Percentiles rank a stretch among this genome's conserved stretches.
Evolutionary conservation across 2,888 invertebrate genomes (phyloP).

Genomic region (Heteromurus nitidus): DNA sequence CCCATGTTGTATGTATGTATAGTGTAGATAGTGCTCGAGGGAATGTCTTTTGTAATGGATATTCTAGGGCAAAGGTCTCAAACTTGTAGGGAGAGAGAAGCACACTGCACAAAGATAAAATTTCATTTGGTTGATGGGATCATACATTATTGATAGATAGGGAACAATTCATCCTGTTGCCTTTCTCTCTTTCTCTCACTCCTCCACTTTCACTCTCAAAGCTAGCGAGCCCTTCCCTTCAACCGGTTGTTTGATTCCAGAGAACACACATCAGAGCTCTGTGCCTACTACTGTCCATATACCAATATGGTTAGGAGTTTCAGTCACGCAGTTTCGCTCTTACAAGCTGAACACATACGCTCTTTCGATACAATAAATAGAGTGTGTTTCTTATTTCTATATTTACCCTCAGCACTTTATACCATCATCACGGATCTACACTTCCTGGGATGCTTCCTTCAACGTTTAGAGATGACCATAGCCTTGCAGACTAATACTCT

Average conservation of each 20-base stretch:
- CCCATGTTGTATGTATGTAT: too few relatives aligned
- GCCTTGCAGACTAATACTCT: too few relatives aligned
- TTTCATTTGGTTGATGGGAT: constrained; percentile 62
- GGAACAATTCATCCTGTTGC: constrained; percentile 55
- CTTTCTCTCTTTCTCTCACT: constrained; percentile 2
- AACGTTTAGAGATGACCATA: too few relatives aligned
- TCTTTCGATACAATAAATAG: neutral
- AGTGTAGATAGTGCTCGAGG: constrained; percentile 28
- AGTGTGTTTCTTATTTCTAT: constrained; percentile 4
- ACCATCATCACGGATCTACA: neutral
- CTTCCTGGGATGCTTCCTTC: too few relatives aligned
- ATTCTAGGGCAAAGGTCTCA: constrained; percentile 43
- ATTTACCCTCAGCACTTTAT: neutral
- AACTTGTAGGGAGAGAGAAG: constrained; percentile 20
- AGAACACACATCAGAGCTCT: neutral
- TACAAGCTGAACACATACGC: neutral
- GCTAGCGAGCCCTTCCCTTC: constrained; percentile 29
- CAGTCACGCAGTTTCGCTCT: neutral
- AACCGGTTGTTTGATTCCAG: neutral
- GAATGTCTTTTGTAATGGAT: constrained; percentile 55
- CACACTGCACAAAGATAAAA: constrained; percentile 52
- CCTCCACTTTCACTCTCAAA: constrained; percentile 19
- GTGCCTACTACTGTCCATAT: neutral
- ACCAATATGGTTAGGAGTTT: neutral
- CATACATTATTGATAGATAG: constrained; percentile 60